Evolutionary conservation across 2,113 vertebrate genomes (phyloP).

Genomic region (Onychostruthus taczanowskii): DNA sequence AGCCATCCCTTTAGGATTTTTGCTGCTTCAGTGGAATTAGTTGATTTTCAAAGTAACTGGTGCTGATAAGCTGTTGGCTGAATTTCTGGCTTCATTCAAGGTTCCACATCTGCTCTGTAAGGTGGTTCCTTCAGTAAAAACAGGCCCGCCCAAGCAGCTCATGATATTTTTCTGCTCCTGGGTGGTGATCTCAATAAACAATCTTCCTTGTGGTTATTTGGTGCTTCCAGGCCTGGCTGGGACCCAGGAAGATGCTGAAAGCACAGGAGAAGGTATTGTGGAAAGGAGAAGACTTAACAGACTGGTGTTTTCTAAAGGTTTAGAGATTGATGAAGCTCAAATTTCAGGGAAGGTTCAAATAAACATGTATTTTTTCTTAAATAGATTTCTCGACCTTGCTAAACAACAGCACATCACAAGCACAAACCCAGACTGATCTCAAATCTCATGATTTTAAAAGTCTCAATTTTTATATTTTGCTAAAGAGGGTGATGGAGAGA

Average conservation of each 20-base stretch:
- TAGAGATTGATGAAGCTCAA: background rate
- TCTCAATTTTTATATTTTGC: background rate
- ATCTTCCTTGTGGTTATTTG: constrained; percentile 32
- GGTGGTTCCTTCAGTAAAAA: background rate
- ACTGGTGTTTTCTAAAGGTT: background rate
- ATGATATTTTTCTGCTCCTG: constrained; percentile 10
- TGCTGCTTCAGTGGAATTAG: background rate
- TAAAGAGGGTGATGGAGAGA: background rate
- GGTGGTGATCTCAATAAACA: constrained; percentile 26
- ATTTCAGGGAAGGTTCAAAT: background rate
- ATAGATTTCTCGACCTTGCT: background rate
- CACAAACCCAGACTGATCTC: background rate
- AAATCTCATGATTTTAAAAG: background rate
- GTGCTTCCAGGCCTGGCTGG: constrained; percentile 23
- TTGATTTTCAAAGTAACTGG: background rate
- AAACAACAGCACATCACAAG: background rate
- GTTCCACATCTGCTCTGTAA: background rate
- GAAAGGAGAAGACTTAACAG: background rate
- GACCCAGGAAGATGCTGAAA: background rate
- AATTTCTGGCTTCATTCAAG: background rate
- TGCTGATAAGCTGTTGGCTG: background rate
- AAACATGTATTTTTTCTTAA: background rate
- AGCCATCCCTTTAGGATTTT: background rate
- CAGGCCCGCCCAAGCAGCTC: background rate
- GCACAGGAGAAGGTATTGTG: background rate